Evolutionary conservation across 2,113 vertebrate species (phyloP).

Genomic region (Accipiter cooperii): DNA sequence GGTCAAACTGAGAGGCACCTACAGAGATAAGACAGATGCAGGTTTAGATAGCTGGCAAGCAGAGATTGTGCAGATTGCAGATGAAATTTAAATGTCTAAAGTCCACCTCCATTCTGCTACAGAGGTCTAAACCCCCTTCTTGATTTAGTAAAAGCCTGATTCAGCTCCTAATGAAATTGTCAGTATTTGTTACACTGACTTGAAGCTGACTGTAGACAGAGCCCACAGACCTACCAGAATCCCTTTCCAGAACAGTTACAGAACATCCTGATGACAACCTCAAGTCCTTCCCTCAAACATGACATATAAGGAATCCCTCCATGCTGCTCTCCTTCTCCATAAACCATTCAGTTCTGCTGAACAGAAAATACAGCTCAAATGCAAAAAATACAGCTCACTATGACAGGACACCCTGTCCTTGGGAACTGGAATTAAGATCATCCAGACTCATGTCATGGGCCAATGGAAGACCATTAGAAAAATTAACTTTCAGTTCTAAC

Average conservation of each 20-base stretch:
- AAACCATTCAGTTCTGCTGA: neutral
- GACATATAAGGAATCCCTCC: neutral
- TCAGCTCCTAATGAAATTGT: constrained; percentile 19
- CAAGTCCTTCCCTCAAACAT: neutral
- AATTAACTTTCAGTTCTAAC: constrained; percentile 13
- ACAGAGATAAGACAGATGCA: neutral
- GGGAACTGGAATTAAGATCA: neutral
- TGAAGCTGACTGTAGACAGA: neutral
- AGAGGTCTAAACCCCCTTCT: neutral
- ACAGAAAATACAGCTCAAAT: neutral
- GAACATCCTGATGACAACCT: neutral
- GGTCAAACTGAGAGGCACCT: neutral
- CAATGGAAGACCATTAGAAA: constrained; percentile 2
- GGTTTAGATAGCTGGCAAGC: neutral
- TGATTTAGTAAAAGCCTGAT: neutral
- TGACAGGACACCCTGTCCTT: neutral
- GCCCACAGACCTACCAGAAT: neutral
- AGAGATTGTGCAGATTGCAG: neutral
- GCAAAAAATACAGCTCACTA: neutral
- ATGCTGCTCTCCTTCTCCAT: neutral
- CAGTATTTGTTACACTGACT: neutral
- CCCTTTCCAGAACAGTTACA: neutral
- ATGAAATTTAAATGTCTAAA: neutral
- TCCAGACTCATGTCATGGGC: neutral
- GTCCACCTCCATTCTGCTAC: neutral